Evolutionary conservation across 1,140 invertebrate genomes (phyloP).

Genomic region (Neodiprion fabricii): DNA sequence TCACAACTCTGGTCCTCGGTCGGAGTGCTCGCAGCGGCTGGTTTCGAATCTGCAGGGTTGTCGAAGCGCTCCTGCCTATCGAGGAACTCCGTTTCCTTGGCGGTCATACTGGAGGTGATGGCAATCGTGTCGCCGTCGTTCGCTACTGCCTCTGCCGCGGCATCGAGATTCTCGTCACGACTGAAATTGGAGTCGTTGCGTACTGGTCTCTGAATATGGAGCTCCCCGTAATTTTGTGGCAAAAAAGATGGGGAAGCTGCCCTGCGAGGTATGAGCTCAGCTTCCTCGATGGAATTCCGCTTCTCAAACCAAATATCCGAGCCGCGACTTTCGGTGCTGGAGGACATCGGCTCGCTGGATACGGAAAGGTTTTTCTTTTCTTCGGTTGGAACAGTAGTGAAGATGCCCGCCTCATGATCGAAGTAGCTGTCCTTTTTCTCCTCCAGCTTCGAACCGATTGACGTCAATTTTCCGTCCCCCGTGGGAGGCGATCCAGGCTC

Average conservation of each 20-base stretch:
- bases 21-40: slow-evolving; percentile 20
- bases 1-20: slow-evolving; percentile 17
- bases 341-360: not conserved
- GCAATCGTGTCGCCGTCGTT: not conserved
- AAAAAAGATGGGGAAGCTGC: not conserved
- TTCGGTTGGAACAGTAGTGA: not conserved
- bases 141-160: not conserved
- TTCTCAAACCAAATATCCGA: not conserved
- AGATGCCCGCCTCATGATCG: not conserved
- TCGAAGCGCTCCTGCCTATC: not conserved
- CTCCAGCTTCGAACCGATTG: not conserved
- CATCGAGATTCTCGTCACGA: not conserved
- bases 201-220: no score
- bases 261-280: not conserved
- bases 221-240: not conserved
- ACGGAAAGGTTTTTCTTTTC: not conserved
- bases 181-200: no score
- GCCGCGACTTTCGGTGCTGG: not conserved
- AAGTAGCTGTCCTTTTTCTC: not conserved
- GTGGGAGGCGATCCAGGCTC: not conserved
- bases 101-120: not conserved
- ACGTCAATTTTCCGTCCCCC: not conserved
- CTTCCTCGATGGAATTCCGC: not conserved
- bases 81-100: slow-evolving; percentile 3
- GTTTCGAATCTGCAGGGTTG: not conserved